These are phyloP conservation scores for Malurus alboscapulatus DNA, from an alignment of 2,113 vertebrate genomes.

Conservation along the genomic window DNA sequence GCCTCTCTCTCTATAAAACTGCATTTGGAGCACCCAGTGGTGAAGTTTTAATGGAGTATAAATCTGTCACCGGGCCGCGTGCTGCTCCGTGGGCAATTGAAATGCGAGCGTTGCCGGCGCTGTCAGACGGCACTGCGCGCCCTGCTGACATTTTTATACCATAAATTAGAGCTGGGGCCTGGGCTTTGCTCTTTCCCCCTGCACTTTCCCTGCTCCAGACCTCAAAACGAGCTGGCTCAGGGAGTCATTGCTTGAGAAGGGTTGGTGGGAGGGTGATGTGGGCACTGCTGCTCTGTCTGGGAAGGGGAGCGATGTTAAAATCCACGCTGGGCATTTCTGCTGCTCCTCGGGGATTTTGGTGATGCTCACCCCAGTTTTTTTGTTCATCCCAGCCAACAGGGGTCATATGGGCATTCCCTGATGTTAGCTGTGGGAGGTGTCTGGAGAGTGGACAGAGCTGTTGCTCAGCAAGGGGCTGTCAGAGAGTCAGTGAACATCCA, in stretches of 20 bases:
- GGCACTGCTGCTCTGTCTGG: rapidly evolving
- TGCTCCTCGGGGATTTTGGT: rapidly evolving
- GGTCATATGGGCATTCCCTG: rapidly evolving
- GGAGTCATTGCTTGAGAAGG: neutral
- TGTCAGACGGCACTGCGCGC: neutral
- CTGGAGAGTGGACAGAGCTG: neutral
- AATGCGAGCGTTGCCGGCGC: neutral
- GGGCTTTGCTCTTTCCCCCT: neutral
- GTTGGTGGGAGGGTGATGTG: neutral
- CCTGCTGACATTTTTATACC: conserved; percentile 46
- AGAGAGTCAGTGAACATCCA: neutral
- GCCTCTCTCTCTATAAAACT: conserved; percentile 36
- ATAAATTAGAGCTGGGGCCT: conserved; percentile 32
- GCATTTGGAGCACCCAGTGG: conserved; percentile 36
- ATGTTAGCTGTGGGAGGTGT: neutral
- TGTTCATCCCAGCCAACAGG: neutral
- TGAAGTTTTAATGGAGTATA: conserved; percentile 64
- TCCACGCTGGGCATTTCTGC: neutral
- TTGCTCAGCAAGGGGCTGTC: neutral
- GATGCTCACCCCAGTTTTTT: neutral
- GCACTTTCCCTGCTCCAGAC: neutral
- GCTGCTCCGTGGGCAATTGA: conserved; percentile 61
- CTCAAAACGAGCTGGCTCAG: neutral
- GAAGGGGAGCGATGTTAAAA: neutral
- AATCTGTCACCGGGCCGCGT: conserved; percentile 34